A percentile compares a stretch with the other conserved stretches of the same genome.
phyloP scores from a whole-genome alignment of 2,797 vertebrate genomes.

The Remorina albescens region DNA sequence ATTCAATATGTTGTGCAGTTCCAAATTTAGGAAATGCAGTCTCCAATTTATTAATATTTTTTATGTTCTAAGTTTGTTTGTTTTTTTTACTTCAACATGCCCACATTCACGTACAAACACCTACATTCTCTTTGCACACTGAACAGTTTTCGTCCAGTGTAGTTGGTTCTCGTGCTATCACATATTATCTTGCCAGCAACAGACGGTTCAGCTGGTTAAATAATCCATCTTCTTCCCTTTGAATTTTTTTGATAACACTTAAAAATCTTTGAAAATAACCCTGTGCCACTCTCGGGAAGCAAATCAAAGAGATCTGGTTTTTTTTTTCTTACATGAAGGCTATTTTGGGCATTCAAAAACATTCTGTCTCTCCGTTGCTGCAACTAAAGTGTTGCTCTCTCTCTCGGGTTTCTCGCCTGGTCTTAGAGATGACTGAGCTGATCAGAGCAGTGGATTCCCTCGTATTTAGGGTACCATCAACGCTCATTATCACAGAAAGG shows the following conservation, averaged over 20 bases:
- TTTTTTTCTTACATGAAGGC: conserved; percentile 17
- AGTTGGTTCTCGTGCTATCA: neutral
- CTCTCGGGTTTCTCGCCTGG: conserved; percentile 9
- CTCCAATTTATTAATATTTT: neutral
- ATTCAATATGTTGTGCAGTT: too few relatives aligned
- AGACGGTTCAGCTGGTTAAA: neutral
- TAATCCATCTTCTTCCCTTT: conserved; percentile 5
- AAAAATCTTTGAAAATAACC: conserved; percentile 27
- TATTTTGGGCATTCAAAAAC: conserved; percentile 46
- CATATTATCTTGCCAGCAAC: neutral
- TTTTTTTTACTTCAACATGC: too few relatives aligned
- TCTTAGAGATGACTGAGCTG: conserved; percentile 29
- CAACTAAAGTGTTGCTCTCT: conserved; percentile 24
- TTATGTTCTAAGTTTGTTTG: too few relatives aligned
- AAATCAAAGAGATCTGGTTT: conserved; percentile 16
- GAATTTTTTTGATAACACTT: neutral
- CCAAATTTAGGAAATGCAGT: neutral
- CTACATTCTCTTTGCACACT: too few relatives aligned
- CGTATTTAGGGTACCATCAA: conserved; percentile 30
- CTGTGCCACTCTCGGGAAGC: conserved; percentile 11
- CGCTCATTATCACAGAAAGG: conserved; percentile 45
- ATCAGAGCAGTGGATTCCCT: conserved; percentile 6
- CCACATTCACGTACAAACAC: too few relatives aligned
- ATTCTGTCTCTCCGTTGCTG: conserved; percentile 28
- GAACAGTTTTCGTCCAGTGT: neutral